Base-by-base conservation (phyloP, 2,888 invertebrate species). In the Stenoptilia bipunctidactyla region DNA sequence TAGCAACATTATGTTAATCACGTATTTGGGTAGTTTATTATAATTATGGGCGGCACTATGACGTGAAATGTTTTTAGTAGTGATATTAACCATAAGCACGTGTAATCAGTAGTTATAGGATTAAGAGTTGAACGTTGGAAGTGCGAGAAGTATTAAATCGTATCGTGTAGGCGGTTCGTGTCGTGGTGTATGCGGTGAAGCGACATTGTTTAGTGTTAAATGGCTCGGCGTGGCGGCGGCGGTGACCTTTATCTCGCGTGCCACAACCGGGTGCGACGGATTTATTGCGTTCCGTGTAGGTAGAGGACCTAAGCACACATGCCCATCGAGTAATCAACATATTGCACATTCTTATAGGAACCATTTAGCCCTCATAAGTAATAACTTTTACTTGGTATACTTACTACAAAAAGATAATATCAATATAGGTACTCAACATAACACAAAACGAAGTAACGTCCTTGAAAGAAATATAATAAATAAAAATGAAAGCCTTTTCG, bases 1-100 rank as follows among this genome's bases (percentile, higher is more conserved):
- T 71, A 73, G 68, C 64, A 79, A 77, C 79, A 82, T 83, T 82
- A 82, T 82, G 80, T 77, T 82, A 82, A 83, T 82, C 76, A 72
- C 68, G 64, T 63, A 75, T 72, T 74, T 71, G 69, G 68, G 63
- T 70, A 64, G 68, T 70, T 66, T 69, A 71, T 66, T 68, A 63
- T 61, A 57, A 62, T 61, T 50, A 49, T 56, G 13, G 34, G 13
- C 20, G 9, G 34, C 13, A 34, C 12, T 13, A 12, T 34, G 34
- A 3, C 14, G 14, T 14, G 34, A 14, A 13, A 34, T 6, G 13
- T 14, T 34, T 13, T 20, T 20, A 20, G 4, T 20, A 8, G 20
- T 20, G 20, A 20, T 20, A 20, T 20, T 42, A 15, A 36, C 37
- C 41, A 45, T 39, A 25, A 43, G 39, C 15, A 27, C 1, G 34